These are phyloP conservation scores for Anarrhichthys ocellatus DNA, from an alignment of 2,113 vertebrate species.

Conservation along the genomic window DNA sequence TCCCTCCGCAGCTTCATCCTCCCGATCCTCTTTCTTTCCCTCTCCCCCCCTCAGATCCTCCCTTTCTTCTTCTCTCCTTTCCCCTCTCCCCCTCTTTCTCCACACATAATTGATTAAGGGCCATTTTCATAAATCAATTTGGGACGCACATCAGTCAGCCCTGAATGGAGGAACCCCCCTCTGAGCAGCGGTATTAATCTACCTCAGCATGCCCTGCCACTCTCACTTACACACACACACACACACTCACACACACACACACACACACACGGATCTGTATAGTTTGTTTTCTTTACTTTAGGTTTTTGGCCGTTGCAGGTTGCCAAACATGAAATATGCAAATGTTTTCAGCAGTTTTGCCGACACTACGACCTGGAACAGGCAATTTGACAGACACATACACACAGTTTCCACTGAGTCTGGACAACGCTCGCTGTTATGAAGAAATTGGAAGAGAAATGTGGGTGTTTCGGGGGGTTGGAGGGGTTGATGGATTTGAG, in stretches of 20 bases:
- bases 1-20: constrained; percentile 52
- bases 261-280: constrained; percentile 52
- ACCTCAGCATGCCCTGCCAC: constrained; percentile 83
- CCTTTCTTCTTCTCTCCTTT: constrained; percentile 59
- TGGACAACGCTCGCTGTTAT: constrained; percentile 52
- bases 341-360: constrained; percentile 63
- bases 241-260: constrained; percentile 46
- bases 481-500: constrained; percentile 50
- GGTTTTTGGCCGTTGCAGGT: constrained; percentile 55
- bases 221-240: constrained; percentile 71
- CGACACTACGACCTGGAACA: constrained; percentile 45
- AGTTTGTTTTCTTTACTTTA: constrained; percentile 65
- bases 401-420: constrained; percentile 59
- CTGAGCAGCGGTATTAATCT: constrained; percentile 82
- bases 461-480: constrained; percentile 6
- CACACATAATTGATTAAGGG: constrained; percentile 99
- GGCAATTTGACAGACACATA: constrained; percentile 27
- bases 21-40: constrained; percentile 55
- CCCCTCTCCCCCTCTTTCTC: constrained; percentile 73
- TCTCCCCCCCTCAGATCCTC: constrained; percentile 44
- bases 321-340: constrained; percentile 70
- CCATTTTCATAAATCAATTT: constrained; percentile 99
- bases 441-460: constrained; percentile 51
- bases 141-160: constrained; percentile 99
- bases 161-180: constrained; percentile 92